Evolutionary conservation across 2,113 vertebrate species (phyloP).

Genomic region (Ictalurus furcatus): DNA sequence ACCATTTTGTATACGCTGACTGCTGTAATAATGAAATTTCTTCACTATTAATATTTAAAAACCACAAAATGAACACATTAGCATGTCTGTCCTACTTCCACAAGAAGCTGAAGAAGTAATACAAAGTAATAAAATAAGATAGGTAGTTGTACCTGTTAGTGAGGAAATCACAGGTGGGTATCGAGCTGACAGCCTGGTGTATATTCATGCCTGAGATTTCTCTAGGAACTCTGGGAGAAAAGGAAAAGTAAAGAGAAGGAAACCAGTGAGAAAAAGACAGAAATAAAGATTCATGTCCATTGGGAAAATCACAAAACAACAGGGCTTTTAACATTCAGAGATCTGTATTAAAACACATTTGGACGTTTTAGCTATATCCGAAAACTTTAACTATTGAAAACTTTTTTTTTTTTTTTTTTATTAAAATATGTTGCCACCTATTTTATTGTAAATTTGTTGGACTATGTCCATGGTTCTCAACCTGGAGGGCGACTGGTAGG

Average conservation of each 20-base stretch:
- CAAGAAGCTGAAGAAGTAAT: background rate
- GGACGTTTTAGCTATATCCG: background rate
- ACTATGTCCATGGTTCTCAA: too few species aligned
- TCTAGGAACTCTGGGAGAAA: slow-evolving; percentile 80
- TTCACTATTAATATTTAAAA: background rate
- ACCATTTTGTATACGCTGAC: background rate
- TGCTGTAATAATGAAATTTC: background rate
- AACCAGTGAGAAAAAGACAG: background rate
- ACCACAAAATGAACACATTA: background rate
- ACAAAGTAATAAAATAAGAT: background rate
- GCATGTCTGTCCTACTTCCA: background rate
- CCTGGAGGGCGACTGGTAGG: too few species aligned
- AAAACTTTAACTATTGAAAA: too few species aligned
- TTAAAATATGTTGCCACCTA: too few species aligned
- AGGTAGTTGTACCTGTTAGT: slow-evolving; percentile 76
- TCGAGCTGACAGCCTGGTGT: slow-evolving; percentile 89
- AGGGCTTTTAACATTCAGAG: background rate
- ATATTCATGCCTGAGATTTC: slow-evolving; percentile 93
- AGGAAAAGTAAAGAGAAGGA: background rate
- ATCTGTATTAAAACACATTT: background rate
- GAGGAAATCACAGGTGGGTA: slow-evolving; percentile 95
- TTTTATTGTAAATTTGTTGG: too few species aligned
- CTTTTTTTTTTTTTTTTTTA: too few species aligned
- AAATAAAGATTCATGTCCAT: background rate
- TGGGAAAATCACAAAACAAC: background rate